Evolutionary conservation across 2,888 invertebrate genomes (phyloP).

Genomic region (Cyrtodaria siliqua): DNA sequence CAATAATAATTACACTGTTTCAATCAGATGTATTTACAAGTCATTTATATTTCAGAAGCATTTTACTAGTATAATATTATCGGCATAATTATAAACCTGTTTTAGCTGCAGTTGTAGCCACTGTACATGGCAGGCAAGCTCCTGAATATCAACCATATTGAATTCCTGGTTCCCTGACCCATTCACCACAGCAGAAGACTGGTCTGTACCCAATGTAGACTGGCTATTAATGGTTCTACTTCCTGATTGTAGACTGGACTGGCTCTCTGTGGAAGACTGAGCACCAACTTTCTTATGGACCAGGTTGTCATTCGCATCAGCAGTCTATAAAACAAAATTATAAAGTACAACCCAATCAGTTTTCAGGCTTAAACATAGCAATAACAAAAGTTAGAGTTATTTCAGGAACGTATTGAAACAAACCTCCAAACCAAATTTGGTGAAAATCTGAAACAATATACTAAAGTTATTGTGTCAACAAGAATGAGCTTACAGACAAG

Average conservation of each 20-base stretch:
- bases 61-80: too few species aligned
- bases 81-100: conserved; percentile 77
- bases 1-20: too few species aligned
- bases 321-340: background rate
- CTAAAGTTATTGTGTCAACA: too few species aligned
- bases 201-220: conserved; percentile 1
- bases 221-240: conserved; percentile 14
- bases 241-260: conserved; percentile 1
- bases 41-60: too few species aligned
- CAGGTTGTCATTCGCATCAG: background rate
- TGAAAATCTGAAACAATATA: too few species aligned
- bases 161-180: conserved; percentile 15
- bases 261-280: background rate
- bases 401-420: too few species aligned
- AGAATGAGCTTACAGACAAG: too few species aligned
- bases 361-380: too few species aligned
- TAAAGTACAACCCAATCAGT: too few species aligned
- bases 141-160: conserved; percentile 66
- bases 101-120: conserved; percentile 80
- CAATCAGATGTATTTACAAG: too few species aligned
- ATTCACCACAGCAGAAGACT: conserved; percentile 12
- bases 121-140: conserved; percentile 76
- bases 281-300: background rate
- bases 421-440: too few species aligned
- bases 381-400: too few species aligned